Evolutionary conservation across 2,113 vertebrate genomes (phyloP), one percentile per base, ranked within the genome.

Genomic region (Corydoras maculifer): DNA sequence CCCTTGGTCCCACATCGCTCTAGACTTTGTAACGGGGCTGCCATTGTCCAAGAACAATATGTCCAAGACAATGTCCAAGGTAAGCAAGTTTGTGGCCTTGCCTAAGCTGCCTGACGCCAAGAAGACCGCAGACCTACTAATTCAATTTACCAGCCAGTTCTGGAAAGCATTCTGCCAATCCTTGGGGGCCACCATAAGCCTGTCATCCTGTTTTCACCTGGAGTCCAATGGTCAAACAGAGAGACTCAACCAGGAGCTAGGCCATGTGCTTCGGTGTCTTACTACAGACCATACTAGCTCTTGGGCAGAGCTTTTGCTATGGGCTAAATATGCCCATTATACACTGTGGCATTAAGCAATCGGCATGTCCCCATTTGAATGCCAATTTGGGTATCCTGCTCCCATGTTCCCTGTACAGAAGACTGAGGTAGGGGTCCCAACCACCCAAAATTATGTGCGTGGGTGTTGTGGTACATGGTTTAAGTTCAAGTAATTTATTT

Each of bases 321-420:
- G 12, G 54, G 54, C 54, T 7, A 9, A 57, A n/a, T 7, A n/a
- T 13, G 54, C 13, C 54, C 54, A 57, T 15, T 8, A 57, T 14
- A 57, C 12, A 13, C 7, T 57, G 13, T 57, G 54, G 9, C 54
- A 57, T 15, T 35, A 51, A 9, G 43, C 65, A 12, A 8, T 55
- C 0, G 65, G 65, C 43, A 68, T 57, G 65, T 58, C 65, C 29
- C 65, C 65, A 31, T 68, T 68, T 9, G 65, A 58, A 30, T 68
- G 65, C 29, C 65, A 68, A 53, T 58, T 68, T 14, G 29, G 51
- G 29, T 68, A 68, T 49, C 35, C 31, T 57, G 13, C 30, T 4
- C 5, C 32, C 35, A 12, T 65, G 2, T 57, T 73, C 15, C 32
- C 15, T 2, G 30, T 66, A 2, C 72, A 75, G 11, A 54, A 70